Conservation (phyloP, 37 sponge, comb jelly and placozoan species). For the Spongilla lacustris region DNA sequence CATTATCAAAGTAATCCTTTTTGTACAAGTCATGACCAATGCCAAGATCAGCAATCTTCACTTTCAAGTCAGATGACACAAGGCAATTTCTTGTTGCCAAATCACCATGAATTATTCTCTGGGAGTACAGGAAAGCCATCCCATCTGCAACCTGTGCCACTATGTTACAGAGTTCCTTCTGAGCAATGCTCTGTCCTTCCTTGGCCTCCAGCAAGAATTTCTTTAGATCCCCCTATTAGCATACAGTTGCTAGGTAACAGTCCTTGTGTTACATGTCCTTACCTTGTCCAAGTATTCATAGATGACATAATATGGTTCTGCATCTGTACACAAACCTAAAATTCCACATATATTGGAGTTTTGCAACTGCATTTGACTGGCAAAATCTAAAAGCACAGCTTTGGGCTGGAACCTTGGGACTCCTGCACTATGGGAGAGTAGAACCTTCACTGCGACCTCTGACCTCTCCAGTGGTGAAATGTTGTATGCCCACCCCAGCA, state of each 20-base stretch:
- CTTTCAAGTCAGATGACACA: conserved; percentile 61
- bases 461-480: conserved; percentile 20
- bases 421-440: neutral
- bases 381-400: conserved; percentile 58
- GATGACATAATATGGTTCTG: conserved; percentile 85
- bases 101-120: conserved; percentile 84
- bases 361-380: conserved; percentile 78
- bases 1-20: conserved; percentile 86
- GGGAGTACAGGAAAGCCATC: conserved; percentile 82
- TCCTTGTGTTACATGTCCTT: neutral
- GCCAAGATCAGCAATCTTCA: conserved; percentile 88
- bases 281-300: conserved; percentile 87
- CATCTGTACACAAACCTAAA: conserved; percentile 78
- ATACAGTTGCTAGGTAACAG: neutral
- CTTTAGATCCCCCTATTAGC: conserved; percentile 81
- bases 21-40: conserved; percentile 85
- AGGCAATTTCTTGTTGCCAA: conserved; percentile 88
- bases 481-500: conserved; percentile 42
- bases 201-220: conserved; percentile 49
- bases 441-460: conserved; percentile 69
- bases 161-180: conserved; percentile 45
- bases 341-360: conserved; percentile 67
- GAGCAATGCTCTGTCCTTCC: conserved; percentile 35
- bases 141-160: conserved; percentile 81
- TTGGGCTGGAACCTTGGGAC: conserved; percentile 16